Evolutionary conservation across 1,140 invertebrate species (phyloP), one percentile per base, ranked within the genome.

Genomic region (Sycophaga agraensis): DNA sequence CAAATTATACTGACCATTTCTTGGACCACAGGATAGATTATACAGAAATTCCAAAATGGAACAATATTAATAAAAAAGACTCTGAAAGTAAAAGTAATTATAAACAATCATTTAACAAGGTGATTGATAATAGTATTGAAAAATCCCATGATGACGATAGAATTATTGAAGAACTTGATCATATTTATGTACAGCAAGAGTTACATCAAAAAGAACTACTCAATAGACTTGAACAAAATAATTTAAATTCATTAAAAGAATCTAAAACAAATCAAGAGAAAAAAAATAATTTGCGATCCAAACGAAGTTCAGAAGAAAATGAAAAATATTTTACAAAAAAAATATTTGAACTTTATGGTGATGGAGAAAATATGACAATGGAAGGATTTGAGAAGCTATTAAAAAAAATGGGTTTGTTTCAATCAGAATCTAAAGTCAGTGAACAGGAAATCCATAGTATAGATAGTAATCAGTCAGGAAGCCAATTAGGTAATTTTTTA

Each of bases 321-420:
- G 70, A 76, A 9, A 76, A 65, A 19, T 75, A 75, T 35, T 78
- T 76, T 57, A 70, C 74, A 53, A 80, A 73, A 49, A 80, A 82
- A 67, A 73, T 84, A 49, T 84, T 84, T 62, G 66, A 76, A 34
- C 69, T 76, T 19, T 85, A 86, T 63, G 83, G 83, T 5, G 82
- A 85, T 45, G 83, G 83, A 5, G 81, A 83, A 8, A 86, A 81
- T 16, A 84, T 90, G 80, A 86, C 85, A 64, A 70, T 88, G 60
- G 82, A 84, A 0, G 87, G 86, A 24, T 89, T 91, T 64, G 84
- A 88, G 65, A 84, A 77, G 40, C 83, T 91, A 73, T 72, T 91
- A 1, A 76, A 82, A 56, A 84, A 83, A 22, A 68, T 91, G 57
- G 83, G 86, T 51, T 76, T 90, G 9, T 70, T 81, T 49, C 84